Conservation (phyloP, 2,113 vertebrate species). For the Elgaria multicarinata region DNA sequence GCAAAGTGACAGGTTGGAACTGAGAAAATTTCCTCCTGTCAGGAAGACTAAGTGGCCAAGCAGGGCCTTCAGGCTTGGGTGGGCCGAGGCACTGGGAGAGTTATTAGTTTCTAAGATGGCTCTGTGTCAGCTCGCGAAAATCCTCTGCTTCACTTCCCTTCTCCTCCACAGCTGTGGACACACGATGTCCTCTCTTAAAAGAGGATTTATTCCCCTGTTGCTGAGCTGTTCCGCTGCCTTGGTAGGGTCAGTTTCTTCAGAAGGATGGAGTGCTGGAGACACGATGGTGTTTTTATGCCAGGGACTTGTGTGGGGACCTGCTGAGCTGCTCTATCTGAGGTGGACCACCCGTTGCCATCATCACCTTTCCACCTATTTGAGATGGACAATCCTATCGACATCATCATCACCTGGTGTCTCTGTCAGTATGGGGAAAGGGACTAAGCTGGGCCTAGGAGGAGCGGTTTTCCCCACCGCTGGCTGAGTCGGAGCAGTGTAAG, state of each 20-base stretch:
- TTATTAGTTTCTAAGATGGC: not conserved
- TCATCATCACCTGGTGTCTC: no score
- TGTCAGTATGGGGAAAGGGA: no score
- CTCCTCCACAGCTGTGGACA: no score
- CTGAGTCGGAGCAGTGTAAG: no score
- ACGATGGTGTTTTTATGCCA: no score
- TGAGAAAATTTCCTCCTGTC: conserved; percentile 37
- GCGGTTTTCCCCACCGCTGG: no score
- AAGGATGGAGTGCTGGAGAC: not conserved
- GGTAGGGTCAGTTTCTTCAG: not conserved
- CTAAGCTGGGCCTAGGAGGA: no score
- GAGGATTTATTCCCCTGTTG: not conserved
- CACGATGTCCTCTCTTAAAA: not conserved
- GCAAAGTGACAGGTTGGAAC: conserved; percentile 50
- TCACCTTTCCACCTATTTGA: no score
- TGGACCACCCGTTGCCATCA: no score
- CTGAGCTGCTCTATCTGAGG: no score
- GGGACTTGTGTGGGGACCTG: no score
- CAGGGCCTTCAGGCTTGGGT: conserved; percentile 27
- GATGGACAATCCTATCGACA: no score
- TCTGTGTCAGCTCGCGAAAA: not conserved
- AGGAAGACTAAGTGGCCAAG: not conserved
- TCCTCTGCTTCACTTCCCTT: not conserved
- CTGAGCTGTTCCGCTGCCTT: not conserved
- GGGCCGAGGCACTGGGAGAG: not conserved